Evolutionary conservation across 1,140 invertebrate genomes (phyloP), one percentile per base, ranked within the genome.

Genomic region (Cyrtorhinus lividipennis): DNA sequence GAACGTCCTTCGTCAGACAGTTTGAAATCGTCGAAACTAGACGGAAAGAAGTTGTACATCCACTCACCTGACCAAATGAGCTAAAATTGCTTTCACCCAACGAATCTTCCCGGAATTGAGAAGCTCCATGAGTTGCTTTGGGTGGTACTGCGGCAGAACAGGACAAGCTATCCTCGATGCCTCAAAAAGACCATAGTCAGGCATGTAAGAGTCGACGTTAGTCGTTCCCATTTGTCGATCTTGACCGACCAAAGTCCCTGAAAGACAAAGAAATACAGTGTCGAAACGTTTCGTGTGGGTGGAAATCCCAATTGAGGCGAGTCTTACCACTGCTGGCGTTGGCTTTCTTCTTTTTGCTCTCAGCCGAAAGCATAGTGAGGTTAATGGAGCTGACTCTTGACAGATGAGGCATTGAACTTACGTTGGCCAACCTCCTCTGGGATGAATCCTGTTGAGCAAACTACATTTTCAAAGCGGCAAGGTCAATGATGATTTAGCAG

Each of bases 121-220:
- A n/a, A 99, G 75, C 73, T 99, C 96, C 87, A 98, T 97, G 1
- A 99, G 75, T 71, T 98, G 95, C 72, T 97, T 96, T 0, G 96
- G 96, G 80, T 99, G 97, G 75, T 99, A 99, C 70, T 99, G 97
- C 0, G 97, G 96, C 64, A 99, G 74, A n/a, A 98, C 93, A 0
- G 95, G 95, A 71, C 91, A 94, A 0, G 92, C 92, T 67, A 97
- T 90, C 58, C 92, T 80, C n/a, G 92, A 91, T 0, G 95, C 94
- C 73, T 98, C 94, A 76, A 98, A 98, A 27, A 98, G 72, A 0
- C 95, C 95, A 71, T 90, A 92, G 73, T 96, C 91, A 0, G 90
- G 88, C 86, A 92, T 89, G 68, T 90, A 89, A 0, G 70, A 71
- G 64, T 74, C 73, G 44, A 69, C 60, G 58, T 62, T 71, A 45